These are phyloP conservation scores for Hypotaenidia philippensis DNA, from an alignment of 2,797 vertebrate species.

Conservation along the genomic window DNA sequence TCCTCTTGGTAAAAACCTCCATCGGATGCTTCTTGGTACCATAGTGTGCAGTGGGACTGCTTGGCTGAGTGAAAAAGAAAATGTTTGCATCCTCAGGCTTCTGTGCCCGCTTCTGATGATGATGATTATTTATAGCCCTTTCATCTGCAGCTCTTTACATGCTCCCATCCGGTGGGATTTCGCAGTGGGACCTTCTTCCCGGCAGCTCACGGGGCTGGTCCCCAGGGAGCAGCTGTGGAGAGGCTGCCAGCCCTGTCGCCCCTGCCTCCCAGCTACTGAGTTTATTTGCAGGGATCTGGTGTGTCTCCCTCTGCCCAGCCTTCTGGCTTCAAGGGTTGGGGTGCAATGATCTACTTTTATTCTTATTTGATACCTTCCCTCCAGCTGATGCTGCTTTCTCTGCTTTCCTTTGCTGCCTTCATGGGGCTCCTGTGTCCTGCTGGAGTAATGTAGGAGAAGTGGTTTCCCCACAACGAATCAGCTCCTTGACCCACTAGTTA, in stretches of 20 bases:
- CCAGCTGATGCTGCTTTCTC: not conserved
- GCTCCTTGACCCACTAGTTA: not conserved
- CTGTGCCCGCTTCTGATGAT: not conserved
- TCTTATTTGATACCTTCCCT: not conserved
- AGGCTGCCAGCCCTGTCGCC: not conserved
- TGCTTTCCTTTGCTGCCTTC: rapidly evolving
- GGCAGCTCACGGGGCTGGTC: not conserved
- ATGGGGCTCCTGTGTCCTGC: rapidly evolving
- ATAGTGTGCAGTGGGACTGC: not conserved
- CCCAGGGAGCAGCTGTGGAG: not conserved
- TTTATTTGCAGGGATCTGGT: not conserved
- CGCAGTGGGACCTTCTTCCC: conserved; percentile 9
- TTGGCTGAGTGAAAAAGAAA: not conserved
- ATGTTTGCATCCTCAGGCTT: not conserved
- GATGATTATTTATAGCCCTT: conserved; percentile 22
- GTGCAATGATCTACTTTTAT: not conserved
- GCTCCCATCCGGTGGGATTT: conserved; percentile 24
- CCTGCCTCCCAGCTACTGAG: not conserved
- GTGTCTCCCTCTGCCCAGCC: not conserved
- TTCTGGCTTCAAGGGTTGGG: not conserved
- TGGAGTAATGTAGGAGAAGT: rapidly evolving
- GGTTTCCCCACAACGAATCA: not conserved
- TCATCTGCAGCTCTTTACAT: not conserved
- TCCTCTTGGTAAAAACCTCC: not conserved
- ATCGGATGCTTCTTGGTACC: not conserved